A percentile compares a stretch with the other conserved stretches of the same genome.
phyloP scores from a whole-genome alignment of 2,113 vertebrate species.

The Ammodytes marinus region DNA sequence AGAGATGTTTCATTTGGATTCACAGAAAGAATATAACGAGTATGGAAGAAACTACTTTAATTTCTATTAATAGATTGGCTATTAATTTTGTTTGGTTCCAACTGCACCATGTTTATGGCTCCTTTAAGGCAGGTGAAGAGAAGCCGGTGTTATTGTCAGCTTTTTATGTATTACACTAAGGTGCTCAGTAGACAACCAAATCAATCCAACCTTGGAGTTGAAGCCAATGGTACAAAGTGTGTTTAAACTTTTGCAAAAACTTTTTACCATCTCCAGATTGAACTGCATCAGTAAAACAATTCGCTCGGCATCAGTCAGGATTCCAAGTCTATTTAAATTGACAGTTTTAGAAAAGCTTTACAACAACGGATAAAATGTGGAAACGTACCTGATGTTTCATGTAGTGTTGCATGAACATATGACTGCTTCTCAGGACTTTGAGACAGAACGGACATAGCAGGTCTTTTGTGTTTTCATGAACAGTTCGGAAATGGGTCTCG shows the following conservation, averaged over 20 bases:
- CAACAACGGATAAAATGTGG: not conserved
- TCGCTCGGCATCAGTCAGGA: not conserved
- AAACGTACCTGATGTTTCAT: constrained; percentile 96
- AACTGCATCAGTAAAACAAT: constrained; percentile 2
- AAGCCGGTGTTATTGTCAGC: constrained; percentile 52
- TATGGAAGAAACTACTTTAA: constrained; percentile 1
- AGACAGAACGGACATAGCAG: constrained; percentile 98
- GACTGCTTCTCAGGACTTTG: constrained; percentile 94
- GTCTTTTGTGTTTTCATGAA: constrained; percentile 96
- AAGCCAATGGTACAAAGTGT: constrained; percentile 55
- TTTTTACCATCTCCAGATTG: constrained; percentile 15
- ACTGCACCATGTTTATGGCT: constrained; percentile 48
- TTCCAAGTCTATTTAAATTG: not conserved
- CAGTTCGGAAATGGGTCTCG: constrained; percentile 94
- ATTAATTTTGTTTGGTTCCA: constrained; percentile 46
- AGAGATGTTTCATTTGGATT: constrained; percentile 43
- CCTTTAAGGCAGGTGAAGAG: constrained; percentile 51
- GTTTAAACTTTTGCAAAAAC: constrained; percentile 50
- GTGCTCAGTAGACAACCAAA: constrained; percentile 66
- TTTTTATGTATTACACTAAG: constrained; percentile 74
- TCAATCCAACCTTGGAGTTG: constrained; percentile 68
- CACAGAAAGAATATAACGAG: constrained; percentile 21
- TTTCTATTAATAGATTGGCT: constrained; percentile 40
- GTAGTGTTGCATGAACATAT: constrained; percentile 97
- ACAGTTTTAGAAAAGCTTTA: not conserved